phyloP scores from a whole-genome alignment of 2,113 vertebrate species.

The Ivindomyrus marchei region DNA sequence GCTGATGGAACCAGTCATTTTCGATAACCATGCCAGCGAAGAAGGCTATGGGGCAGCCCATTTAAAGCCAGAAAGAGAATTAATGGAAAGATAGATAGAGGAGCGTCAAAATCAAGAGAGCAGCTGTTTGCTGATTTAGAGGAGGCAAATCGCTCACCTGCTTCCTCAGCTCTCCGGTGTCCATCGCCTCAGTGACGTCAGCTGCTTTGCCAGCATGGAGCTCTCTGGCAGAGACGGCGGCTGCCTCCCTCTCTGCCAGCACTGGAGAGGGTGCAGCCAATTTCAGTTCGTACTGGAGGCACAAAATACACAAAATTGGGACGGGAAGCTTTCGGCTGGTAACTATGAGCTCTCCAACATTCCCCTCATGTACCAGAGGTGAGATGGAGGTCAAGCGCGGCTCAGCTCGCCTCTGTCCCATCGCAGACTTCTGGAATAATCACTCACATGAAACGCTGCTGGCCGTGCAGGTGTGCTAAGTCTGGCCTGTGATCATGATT shows the following conservation, averaged over 20 bases:
- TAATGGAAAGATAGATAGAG: neutral
- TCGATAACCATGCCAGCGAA: neutral
- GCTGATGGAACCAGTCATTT: neutral
- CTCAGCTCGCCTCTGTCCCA: neutral
- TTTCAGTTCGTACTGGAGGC: conserved; percentile 42
- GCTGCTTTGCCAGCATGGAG: conserved; percentile 29
- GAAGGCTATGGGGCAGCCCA: neutral
- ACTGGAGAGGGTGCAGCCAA: conserved; percentile 13
- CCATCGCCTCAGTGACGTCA: conserved; percentile 32
- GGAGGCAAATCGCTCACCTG: conserved; percentile 46
- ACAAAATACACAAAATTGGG: neutral
- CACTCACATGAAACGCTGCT: conserved; percentile 37
- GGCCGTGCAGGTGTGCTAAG: conserved; percentile 54
- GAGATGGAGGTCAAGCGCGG: neutral
- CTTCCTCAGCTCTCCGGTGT: conserved; percentile 43
- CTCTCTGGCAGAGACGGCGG: neutral
- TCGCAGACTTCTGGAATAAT: neutral
- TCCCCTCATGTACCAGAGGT: neutral
- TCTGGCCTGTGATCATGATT: conserved; percentile 53
- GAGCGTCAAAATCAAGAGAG: neutral
- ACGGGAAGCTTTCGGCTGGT: neutral
- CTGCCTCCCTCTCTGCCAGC: conserved; percentile 23
- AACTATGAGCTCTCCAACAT: neutral
- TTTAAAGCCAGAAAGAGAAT: neutral
- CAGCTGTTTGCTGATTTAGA: neutral